A percentile compares a stretch with the other conserved stretches of the same genome.
These are phyloP conservation scores for Lumbricus terrestris DNA, from an alignment of 2,888 invertebrate species.

Conservation along the genomic window DNA sequence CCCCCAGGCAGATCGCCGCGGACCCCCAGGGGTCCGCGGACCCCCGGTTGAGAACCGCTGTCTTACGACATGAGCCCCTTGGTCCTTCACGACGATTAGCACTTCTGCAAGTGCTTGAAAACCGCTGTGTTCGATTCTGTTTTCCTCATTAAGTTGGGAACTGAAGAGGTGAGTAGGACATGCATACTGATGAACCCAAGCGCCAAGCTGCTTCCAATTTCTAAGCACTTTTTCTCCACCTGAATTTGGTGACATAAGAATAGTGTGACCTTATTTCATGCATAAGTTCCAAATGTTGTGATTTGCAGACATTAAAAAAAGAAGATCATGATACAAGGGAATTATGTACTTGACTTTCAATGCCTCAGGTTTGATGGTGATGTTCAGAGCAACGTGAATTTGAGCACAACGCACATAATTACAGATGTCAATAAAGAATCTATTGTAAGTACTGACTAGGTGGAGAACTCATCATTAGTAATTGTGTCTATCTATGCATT, in stretches of 20 bases:
- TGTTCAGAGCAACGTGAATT: constrained; percentile 41
- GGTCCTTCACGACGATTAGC: too few species aligned
- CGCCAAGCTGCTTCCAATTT: neutral
- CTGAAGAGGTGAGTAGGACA: too few species aligned
- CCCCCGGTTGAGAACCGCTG: too few species aligned
- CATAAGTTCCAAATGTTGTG: neutral
- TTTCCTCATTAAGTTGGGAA: too few species aligned
- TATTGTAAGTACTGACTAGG: neutral
- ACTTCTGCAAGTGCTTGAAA: too few species aligned
- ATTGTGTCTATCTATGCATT: too few species aligned
- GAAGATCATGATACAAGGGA: neutral
- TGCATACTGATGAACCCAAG: neutral
- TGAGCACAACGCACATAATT: constrained; percentile 46
- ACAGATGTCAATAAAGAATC: constrained; percentile 13
- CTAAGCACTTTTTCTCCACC: neutral
- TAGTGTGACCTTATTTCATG: neutral
- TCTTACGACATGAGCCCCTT: too few species aligned
- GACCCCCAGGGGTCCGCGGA: too few species aligned
- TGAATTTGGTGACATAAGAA: neutral
- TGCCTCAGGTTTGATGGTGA: constrained; percentile 50
- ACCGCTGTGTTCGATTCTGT: too few species aligned
- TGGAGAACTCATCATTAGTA: too few species aligned
- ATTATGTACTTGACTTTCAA: neutral
- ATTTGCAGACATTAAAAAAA: neutral
- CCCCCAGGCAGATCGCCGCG: too few species aligned